Evolutionary conservation across 2,113 vertebrate genomes (phyloP), one percentile per base, ranked within the genome.

Genomic region (Halichoeres trimaculatus): DNA sequence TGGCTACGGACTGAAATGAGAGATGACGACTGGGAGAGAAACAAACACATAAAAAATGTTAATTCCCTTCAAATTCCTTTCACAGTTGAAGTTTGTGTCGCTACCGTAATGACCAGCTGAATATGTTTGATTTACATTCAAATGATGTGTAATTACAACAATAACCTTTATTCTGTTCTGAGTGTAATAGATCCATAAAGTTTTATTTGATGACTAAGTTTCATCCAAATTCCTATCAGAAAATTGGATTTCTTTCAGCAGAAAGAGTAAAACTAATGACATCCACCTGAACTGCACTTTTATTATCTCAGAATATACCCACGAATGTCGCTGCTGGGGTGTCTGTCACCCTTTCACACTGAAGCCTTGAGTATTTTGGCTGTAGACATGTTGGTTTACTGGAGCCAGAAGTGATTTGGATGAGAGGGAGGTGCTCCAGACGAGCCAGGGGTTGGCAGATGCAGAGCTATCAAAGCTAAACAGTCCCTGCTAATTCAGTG

Each of bases 1-100:
- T 35, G 58, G 43, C 9, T 56, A 23, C 24, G 26, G 30, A 63
- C n/a, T 62, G 69, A 71, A 38, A 65, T 67, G 10, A 41, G 70
- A 74, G 74, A 69, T 6, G 30, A 84, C 74, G 48, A 83, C 5
- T 24, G 54, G 13, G 48, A 52, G 17, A 30, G 60, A 72, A 60
- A 80, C n/a, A 72, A 35, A 74, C 41, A 59, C 6, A 53, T 30
- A 9, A 65, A 78, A 69, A 14, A 19, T 80, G 60, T 70, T 7
- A 60, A 52, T 70, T 47, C 34, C 10, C 16, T n/a, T 19, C 41
- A 12, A 64, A 51, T 20, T 6, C 55, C 24, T 47, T 55, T 70
- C 3, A 8, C 16, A 8, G 55, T 19, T 8, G 71, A 58, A 22
- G 35, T 13, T 36, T 24, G 35, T 10, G 4, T 30, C 24, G 38